phyloP scores from a whole-genome alignment of 2,888 invertebrate species.

The Amblyjoppa fuscipennis region DNA sequence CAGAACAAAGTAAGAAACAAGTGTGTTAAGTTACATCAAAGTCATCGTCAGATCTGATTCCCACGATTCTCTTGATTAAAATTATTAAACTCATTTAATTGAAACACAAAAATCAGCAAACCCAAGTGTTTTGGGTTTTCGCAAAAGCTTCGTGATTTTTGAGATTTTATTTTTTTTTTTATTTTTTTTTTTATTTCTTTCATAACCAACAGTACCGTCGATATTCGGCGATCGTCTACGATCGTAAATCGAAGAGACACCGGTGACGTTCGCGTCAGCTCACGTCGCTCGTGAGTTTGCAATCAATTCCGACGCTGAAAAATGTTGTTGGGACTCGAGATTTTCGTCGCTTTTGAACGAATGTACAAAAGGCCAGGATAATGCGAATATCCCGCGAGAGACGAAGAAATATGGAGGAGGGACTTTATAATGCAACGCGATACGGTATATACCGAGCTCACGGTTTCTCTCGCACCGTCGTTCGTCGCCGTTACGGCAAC shows the following conservation, averaged over 20 bases:
- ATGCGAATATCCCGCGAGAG: slow-evolving; percentile 38
- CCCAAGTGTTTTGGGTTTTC: not conserved
- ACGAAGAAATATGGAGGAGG: slow-evolving; percentile 39
- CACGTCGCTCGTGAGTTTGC: slow-evolving; percentile 1
- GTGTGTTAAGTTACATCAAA: no score
- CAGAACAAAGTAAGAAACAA: not conserved
- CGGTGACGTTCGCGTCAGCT: not conserved
- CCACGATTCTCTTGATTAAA: no score
- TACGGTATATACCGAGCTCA: not conserved
- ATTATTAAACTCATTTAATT: no score
- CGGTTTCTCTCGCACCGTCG: slow-evolving; percentile 11
- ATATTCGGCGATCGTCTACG: not conserved
- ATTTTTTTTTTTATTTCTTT: no score
- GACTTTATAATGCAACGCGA: slow-evolving; percentile 27
- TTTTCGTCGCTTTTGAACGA: slow-evolving; percentile 61
- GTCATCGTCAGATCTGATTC: no score
- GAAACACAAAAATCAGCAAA: not conserved
- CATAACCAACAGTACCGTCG: slow-evolving; percentile 16
- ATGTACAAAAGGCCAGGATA: slow-evolving; percentile 55
- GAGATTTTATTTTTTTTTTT: not conserved
- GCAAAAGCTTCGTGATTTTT: not conserved
- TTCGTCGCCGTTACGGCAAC: not conserved
- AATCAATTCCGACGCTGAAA: slow-evolving; percentile 63
- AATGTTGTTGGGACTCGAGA: slow-evolving; percentile 65
- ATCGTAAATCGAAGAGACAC: slow-evolving; percentile 48